These are phyloP conservation scores for Valencia hispanica DNA, from an alignment of 2,797 vertebrate genomes.

Conservation along the genomic window DNA sequence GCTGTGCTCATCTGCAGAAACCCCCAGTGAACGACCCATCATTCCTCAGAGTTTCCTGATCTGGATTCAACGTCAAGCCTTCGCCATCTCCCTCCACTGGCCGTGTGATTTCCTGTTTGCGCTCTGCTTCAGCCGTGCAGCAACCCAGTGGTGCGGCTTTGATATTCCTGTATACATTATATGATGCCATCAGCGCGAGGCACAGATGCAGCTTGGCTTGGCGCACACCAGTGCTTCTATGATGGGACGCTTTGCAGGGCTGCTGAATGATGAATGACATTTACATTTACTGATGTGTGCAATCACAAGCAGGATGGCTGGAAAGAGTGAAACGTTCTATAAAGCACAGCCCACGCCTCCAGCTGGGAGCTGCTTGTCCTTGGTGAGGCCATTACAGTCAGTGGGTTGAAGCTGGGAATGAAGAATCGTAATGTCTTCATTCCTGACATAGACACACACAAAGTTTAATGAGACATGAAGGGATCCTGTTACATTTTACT, in stretches of 20 bases:
- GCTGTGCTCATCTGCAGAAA: conserved; percentile 50
- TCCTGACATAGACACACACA: not conserved
- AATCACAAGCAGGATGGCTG: not conserved
- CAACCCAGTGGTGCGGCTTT: not conserved
- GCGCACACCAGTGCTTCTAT: not conserved
- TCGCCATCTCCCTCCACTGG: conserved; percentile 13
- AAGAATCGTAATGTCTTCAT: conserved; percentile 13
- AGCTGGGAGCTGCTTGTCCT: conserved; percentile 28
- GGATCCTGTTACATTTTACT: not conserved
- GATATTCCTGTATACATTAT: not conserved
- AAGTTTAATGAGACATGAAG: not conserved
- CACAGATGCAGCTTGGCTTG: not conserved
- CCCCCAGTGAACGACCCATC: conserved; percentile 48
- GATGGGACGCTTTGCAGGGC: not conserved
- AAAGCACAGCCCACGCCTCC: conserved; percentile 21
- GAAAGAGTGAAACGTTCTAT: not conserved
- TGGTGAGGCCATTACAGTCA: conserved; percentile 8
- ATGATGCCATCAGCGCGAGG: not conserved
- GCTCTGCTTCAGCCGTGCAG: not conserved
- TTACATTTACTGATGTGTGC: not conserved
- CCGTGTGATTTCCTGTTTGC: conserved; percentile 29
- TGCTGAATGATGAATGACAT: not conserved
- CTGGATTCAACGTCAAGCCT: conserved; percentile 14
- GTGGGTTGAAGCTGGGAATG: conserved; percentile 23
- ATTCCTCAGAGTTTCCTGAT: conserved; percentile 30